These are phyloP conservation scores for Leuctra nigra DNA, from an alignment of 2,888 invertebrate species.

Conservation along the genomic window DNA sequence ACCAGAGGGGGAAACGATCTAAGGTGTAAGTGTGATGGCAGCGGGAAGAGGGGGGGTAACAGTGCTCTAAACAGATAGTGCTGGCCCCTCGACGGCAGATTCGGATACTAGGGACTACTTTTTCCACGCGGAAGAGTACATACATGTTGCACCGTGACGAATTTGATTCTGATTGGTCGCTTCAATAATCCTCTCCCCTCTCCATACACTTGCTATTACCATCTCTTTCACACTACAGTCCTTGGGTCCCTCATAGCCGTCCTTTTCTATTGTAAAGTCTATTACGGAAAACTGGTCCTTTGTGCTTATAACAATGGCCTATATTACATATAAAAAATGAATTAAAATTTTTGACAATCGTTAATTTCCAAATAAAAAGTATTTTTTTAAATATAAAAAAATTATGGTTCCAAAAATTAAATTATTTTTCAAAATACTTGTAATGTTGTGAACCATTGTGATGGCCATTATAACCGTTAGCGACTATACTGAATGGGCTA, in stretches of 20 bases:
- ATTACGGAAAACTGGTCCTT: background rate
- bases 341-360: too few relatives aligned
- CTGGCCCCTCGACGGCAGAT: too few relatives aligned
- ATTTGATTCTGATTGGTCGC: conserved; percentile 55
- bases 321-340: too few relatives aligned
- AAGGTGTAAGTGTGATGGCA: conserved; percentile 11
- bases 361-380: too few relatives aligned
- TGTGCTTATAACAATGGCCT: too few relatives aligned
- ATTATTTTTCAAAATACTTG: too few relatives aligned
- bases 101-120: conserved; percentile 30
- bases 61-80: too few relatives aligned
- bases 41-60: conserved; percentile 30
- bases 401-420: too few relatives aligned
- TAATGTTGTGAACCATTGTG: too few relatives aligned
- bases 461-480: too few relatives aligned
- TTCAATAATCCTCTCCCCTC: conserved; percentile 19
- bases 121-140: conserved; percentile 37
- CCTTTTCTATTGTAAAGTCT: conserved; percentile 6
- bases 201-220: conserved; percentile 7
- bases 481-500: too few relatives aligned
- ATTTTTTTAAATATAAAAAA: background rate
- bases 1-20: conserved; percentile 25
- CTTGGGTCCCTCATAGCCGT: conserved; percentile 4
- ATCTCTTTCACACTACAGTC: conserved; percentile 10
- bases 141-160: conserved; percentile 44